Evolutionary conservation across 2,888 invertebrate species (phyloP).

Genomic region (Drosophila pseudotakahashii): DNA sequence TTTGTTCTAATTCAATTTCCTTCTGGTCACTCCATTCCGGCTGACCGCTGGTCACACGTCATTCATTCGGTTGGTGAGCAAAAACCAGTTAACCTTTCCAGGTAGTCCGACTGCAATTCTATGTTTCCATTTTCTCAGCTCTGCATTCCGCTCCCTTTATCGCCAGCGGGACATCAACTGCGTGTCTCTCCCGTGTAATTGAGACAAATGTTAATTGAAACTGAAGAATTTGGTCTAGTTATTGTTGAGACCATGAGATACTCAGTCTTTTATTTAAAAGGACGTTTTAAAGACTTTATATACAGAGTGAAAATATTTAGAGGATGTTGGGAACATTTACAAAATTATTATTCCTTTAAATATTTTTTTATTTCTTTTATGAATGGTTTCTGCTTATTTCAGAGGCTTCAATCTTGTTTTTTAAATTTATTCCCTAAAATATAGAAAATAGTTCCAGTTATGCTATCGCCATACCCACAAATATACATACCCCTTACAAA

Average conservation of each 20-base stretch:
- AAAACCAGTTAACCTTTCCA: slow-evolving; percentile 62
- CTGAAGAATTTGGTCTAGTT: background rate
- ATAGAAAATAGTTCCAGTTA: background rate
- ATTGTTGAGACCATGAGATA: background rate
- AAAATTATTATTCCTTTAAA: too few relatives aligned
- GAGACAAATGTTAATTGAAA: slow-evolving; percentile 68
- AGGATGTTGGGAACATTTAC: too few relatives aligned
- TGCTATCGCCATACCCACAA: too few relatives aligned
- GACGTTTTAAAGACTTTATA: background rate
- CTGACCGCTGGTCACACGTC: slow-evolving; percentile 76
- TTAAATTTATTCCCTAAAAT: too few relatives aligned
- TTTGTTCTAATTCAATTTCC: slow-evolving; percentile 74
- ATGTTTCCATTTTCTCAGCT: slow-evolving; percentile 30
- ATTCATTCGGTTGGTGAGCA: slow-evolving; percentile 47
- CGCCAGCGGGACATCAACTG: slow-evolving; percentile 47
- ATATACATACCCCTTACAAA: background rate
- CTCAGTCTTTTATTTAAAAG: background rate
- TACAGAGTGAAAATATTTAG: too few relatives aligned
- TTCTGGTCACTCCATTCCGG: slow-evolving; percentile 45
- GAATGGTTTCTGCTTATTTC: too few relatives aligned
- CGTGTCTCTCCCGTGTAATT: slow-evolving; percentile 55
- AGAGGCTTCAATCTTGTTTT: too few relatives aligned
- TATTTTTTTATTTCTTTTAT: too few relatives aligned
- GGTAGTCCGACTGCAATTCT: slow-evolving; percentile 33
- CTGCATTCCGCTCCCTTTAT: slow-evolving; percentile 42